phyloP scores from a whole-genome alignment of 1,140 invertebrate genomes.

The Scaptomyza pallida region DNA sequence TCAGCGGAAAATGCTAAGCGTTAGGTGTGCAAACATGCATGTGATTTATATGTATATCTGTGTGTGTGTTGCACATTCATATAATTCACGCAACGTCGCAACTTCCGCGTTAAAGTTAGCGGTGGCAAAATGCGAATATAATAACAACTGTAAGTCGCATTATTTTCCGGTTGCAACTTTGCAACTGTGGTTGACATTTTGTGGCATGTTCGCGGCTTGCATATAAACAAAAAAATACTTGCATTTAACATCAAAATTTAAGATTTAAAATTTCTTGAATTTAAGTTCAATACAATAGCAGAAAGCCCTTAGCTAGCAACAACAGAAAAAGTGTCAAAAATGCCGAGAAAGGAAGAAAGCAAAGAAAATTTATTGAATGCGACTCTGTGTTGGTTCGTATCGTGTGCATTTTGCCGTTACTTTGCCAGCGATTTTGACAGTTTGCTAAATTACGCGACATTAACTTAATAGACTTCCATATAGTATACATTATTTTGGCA shows the following conservation, averaged over 20 bases:
- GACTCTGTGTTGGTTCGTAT: slow-evolving; percentile 33
- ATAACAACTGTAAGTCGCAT: slow-evolving; percentile 46
- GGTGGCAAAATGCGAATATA: slow-evolving; percentile 39
- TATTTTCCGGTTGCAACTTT: slow-evolving; percentile 37
- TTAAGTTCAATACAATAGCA: slow-evolving; percentile 29
- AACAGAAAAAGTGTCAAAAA: slow-evolving; percentile 17
- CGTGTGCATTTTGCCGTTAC: slow-evolving; percentile 64
- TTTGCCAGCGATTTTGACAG: slow-evolving; percentile 69
- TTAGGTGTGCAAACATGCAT: slow-evolving; percentile 14
- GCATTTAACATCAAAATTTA: slow-evolving; percentile 6
- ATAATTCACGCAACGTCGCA: slow-evolving; percentile 40
- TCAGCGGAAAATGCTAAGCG: slow-evolving; percentile 8
- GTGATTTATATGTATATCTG: slow-evolving; percentile 2
- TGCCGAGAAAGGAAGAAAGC: not conserved
- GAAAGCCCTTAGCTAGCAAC: slow-evolving; percentile 14
- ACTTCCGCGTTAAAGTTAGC: slow-evolving; percentile 33
- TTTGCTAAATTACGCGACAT: slow-evolving; percentile 81
- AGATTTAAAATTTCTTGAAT: not conserved
- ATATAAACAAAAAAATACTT: not conserved
- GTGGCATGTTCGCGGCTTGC: slow-evolving; percentile 32
- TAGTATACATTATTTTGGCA: slow-evolving; percentile 48
- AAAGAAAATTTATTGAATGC: slow-evolving; percentile 64
- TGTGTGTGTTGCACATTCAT: slow-evolving; percentile 11
- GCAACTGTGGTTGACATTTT: slow-evolving; percentile 25
- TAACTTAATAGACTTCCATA: slow-evolving; percentile 79